A percentile compares a stretch with the other conserved stretches of the same genome.
These are phyloP conservation scores for Chrysina gloriosa DNA, from an alignment of 2,888 invertebrate genomes.

Conservation along the genomic window DNA sequence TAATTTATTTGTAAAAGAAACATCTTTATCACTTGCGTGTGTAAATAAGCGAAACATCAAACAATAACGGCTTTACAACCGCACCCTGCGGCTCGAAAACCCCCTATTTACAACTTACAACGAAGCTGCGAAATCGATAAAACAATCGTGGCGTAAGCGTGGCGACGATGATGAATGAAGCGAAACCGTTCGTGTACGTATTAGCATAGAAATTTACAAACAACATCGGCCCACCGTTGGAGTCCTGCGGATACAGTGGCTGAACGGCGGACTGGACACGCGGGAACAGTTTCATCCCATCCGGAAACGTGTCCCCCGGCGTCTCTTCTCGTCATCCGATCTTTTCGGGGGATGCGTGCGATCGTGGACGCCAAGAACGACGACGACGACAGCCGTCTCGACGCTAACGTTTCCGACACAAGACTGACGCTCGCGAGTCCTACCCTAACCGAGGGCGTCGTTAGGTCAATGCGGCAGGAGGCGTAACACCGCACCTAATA, in stretches of 20 bases:
- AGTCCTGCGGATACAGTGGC: slow-evolving; percentile 46
- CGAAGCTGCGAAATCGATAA: too few species aligned
- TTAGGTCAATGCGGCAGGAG: slow-evolving; percentile 36
- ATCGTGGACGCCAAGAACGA: slow-evolving; percentile 1
- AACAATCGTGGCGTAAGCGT: background rate
- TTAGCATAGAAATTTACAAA: slow-evolving; percentile 3
- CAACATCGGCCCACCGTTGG: slow-evolving; percentile 31
- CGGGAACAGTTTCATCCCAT: slow-evolving; percentile 49
- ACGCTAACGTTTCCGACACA: slow-evolving; percentile 25
- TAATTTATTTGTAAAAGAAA: too few species aligned
- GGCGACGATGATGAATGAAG: background rate
- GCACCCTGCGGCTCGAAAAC: too few species aligned
- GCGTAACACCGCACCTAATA: slow-evolving; percentile 45
- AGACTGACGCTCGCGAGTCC: slow-evolving; percentile 41
- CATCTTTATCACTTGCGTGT: too few species aligned
- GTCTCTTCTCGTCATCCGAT: background rate
- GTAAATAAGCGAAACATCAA: too few species aligned
- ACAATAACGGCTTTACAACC: too few species aligned
- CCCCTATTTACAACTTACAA: too few species aligned
- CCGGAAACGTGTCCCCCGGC: background rate
- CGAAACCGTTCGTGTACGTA: background rate
- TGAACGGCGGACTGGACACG: slow-evolving; percentile 45
- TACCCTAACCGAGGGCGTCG: slow-evolving; percentile 45
- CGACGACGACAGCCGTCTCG: slow-evolving; percentile 18
- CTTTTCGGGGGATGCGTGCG: background rate